A percentile compares a stretch with the other conserved stretches of the same genome.
Conservation (phyloP, 2,888 invertebrate genomes). For the Linnaemya vulpina region DNA sequence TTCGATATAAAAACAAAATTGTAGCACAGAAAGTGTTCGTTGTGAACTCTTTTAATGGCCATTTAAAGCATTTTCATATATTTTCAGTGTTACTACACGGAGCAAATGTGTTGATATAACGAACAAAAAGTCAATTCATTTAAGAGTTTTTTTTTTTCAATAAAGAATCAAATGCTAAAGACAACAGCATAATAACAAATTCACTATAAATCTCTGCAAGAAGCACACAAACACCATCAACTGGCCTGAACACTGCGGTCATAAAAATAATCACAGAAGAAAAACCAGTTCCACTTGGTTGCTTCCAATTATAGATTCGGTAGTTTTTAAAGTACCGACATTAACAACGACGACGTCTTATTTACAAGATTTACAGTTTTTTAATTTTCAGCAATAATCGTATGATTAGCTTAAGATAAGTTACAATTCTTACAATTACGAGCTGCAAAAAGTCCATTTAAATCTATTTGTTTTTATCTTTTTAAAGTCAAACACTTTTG, state of each 20-base stretch:
- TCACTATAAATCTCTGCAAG: constrained; percentile 24
- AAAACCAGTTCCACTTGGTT: constrained; percentile 79
- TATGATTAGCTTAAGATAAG: constrained; percentile 53
- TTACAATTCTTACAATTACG: constrained; percentile 13
- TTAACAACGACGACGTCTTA: constrained; percentile 33
- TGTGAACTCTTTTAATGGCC: neutral
- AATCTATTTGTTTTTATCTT: constrained; percentile 36
- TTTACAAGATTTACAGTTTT: constrained; percentile 57
- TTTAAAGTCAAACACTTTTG: constrained; percentile 1
- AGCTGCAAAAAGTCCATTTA: constrained; percentile 29
- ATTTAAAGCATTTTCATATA: constrained; percentile 1
- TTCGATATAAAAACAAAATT: neutral
- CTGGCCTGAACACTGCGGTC: constrained; percentile 22
- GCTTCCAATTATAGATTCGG: constrained; percentile 79
- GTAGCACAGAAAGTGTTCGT: neutral
- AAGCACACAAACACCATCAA: constrained; percentile 7
- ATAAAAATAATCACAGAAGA: constrained; percentile 18
- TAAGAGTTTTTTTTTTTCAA: constrained; percentile 37
- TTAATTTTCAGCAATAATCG: constrained; percentile 46
- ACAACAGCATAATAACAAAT: constrained; percentile 18
- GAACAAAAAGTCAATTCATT: constrained; percentile 73
- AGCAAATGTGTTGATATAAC: constrained; percentile 38
- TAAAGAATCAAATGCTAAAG: constrained; percentile 10
- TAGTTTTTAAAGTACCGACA: constrained; percentile 50
- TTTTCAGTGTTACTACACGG: neutral